phyloP scores from a whole-genome alignment of 2,113 vertebrate species.

The Catharus minimus region DNA sequence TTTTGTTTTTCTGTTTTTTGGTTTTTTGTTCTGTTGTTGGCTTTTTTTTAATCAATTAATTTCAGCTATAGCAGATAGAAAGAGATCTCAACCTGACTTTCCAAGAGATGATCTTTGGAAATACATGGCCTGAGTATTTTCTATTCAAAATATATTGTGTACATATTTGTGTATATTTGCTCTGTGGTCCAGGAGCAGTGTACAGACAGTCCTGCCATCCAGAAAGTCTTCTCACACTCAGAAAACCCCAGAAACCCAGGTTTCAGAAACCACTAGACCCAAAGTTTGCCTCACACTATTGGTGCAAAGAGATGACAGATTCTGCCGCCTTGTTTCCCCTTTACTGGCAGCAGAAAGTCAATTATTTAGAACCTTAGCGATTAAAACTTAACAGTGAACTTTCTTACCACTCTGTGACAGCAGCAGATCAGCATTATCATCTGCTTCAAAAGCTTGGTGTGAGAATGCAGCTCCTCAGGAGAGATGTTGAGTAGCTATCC shows the following conservation, averaged over 20 bases:
- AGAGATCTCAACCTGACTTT: not conserved
- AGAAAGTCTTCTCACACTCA: not conserved
- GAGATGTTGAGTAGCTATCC: not conserved
- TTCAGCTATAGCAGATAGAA: not conserved
- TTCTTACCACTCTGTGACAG: not conserved
- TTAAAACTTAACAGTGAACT: not conserved
- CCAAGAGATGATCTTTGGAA: not conserved
- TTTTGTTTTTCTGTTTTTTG: not conserved
- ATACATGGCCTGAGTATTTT: fast-evolving
- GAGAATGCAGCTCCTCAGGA: not conserved
- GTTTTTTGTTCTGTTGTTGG: too few species aligned
- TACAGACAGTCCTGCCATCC: not conserved
- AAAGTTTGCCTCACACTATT: not conserved
- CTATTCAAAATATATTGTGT: not conserved
- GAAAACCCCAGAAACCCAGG: not conserved
- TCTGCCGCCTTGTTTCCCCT: not conserved
- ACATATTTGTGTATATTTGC: not conserved
- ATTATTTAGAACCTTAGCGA: not conserved
- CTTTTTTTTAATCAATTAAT: not conserved
- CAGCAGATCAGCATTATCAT: not conserved
- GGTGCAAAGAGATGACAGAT: fast-evolving
- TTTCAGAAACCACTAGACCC: not conserved
- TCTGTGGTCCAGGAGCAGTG: not conserved
- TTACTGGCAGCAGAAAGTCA: not conserved
- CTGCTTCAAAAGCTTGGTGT: not conserved